A percentile compares a stretch with the other conserved stretches of the same genome.
phyloP scores from a whole-genome alignment of 2,797 vertebrate species.

The Holocentrus rufus region DNA sequence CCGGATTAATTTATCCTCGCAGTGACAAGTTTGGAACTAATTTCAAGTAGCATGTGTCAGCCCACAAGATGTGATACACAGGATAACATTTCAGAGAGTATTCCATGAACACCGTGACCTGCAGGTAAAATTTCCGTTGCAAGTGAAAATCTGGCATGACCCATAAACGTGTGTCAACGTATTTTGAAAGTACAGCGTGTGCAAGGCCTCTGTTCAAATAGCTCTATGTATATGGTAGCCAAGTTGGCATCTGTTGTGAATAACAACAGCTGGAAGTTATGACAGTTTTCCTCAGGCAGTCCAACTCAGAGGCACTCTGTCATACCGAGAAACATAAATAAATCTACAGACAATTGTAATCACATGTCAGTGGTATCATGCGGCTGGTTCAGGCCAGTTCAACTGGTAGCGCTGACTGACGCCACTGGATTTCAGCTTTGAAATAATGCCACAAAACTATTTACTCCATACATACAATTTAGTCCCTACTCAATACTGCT shows the following conservation, averaged over 20 bases:
- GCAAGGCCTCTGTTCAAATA: constrained; percentile 5
- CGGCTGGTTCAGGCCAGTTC: constrained; percentile 20
- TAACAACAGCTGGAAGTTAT: constrained; percentile 29
- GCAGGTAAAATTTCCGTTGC: too few relatives aligned
- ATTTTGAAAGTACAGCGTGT: constrained; percentile 13
- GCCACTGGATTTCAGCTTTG: neutral
- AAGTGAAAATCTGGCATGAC: neutral
- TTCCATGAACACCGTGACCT: too few relatives aligned
- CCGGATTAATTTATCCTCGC: too few relatives aligned
- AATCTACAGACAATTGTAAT: constrained; percentile 21
- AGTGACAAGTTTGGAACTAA: too few relatives aligned
- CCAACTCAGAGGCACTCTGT: neutral
- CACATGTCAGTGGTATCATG: constrained; percentile 19
- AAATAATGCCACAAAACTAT: neutral
- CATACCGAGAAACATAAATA: constrained; percentile 33
- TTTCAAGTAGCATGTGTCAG: too few relatives aligned
- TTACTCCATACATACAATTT: neutral
- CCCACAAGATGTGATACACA: too few relatives aligned
- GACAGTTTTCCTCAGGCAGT: constrained; percentile 8
- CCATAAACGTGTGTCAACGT: neutral
- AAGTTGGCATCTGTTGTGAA: constrained; percentile 29
- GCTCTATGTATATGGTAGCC: constrained; percentile 14
- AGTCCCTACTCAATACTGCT: neutral
- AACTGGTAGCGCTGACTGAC: neutral
- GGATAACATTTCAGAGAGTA: too few relatives aligned